These are phyloP conservation scores for Willisornis vidua DNA, from an alignment of 2,113 vertebrate species.

Conservation along the genomic window DNA sequence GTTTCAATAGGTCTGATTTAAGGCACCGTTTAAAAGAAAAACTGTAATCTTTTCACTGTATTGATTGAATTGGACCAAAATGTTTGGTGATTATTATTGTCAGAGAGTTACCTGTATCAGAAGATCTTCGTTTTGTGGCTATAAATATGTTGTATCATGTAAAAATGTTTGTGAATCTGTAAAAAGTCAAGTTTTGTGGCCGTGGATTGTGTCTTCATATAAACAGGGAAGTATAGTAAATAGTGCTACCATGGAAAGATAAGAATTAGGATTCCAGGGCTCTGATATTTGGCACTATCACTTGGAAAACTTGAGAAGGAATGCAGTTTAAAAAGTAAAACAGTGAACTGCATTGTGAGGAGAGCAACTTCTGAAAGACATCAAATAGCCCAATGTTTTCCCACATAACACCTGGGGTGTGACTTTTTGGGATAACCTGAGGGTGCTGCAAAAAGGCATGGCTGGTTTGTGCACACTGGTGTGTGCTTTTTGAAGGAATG, in stretches of 20 bases:
- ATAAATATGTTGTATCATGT: not conserved
- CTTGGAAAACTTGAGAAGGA: not conserved
- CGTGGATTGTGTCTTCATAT: not conserved
- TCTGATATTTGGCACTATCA: not conserved
- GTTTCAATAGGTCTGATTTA: not conserved
- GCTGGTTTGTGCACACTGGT: accelerated
- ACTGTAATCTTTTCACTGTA: not conserved
- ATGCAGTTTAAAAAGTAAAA: not conserved
- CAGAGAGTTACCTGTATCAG: not conserved
- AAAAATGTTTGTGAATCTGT: not conserved
- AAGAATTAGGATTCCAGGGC: not conserved
- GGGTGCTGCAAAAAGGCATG: not conserved
- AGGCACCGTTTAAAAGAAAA: not conserved
- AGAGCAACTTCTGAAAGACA: not conserved
- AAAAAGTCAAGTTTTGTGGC: not conserved
- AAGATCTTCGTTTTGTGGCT: not conserved
- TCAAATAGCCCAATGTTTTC: not conserved
- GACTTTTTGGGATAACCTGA: not conserved
- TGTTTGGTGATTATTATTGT: not conserved
- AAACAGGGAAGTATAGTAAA: not conserved
- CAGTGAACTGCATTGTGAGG: not conserved
- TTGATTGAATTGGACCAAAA: not conserved
- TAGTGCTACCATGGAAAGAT: not conserved
- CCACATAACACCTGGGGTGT: accelerated
- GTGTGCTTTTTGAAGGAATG: not conserved